These are phyloP conservation scores for Piaya cayana DNA, from an alignment of 2,113 vertebrate genomes.

Conservation along the genomic window DNA sequence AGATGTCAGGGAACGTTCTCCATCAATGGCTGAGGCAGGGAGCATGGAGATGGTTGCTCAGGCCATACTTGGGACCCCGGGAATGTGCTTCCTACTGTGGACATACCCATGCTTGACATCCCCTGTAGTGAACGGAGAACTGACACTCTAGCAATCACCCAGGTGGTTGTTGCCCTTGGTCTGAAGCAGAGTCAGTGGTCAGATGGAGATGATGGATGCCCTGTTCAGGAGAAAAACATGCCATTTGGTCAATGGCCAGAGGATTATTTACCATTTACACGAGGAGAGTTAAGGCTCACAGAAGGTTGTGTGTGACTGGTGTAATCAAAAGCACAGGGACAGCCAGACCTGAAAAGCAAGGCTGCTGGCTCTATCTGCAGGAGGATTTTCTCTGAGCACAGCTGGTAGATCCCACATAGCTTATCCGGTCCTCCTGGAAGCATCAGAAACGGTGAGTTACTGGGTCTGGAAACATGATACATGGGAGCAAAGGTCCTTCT, in stretches of 20 bases:
- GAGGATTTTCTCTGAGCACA: background rate
- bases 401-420: background rate
- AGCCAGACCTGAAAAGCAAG: background rate
- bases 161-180: background rate
- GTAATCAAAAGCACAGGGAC: background rate
- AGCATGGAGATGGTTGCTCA: background rate
- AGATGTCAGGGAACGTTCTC: too few species aligned
- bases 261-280: background rate
- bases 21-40: background rate
- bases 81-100: background rate
- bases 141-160: background rate
- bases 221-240: background rate
- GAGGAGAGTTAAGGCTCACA: background rate
- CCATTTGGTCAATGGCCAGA: background rate
- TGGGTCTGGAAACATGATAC: background rate
- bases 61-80: rapidly evolving
- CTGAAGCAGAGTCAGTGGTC: background rate
- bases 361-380: background rate
- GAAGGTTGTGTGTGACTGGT: background rate
- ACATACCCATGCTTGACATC: background rate
- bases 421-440: background rate
- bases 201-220: background rate
- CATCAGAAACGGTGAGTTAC: background rate
- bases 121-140: background rate
- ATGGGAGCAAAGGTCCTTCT: background rate